Evolutionary conservation across 1,140 invertebrate species (phyloP), one percentile per base, ranked within the genome.

Genomic region (Drosophila prosaltans): DNA sequence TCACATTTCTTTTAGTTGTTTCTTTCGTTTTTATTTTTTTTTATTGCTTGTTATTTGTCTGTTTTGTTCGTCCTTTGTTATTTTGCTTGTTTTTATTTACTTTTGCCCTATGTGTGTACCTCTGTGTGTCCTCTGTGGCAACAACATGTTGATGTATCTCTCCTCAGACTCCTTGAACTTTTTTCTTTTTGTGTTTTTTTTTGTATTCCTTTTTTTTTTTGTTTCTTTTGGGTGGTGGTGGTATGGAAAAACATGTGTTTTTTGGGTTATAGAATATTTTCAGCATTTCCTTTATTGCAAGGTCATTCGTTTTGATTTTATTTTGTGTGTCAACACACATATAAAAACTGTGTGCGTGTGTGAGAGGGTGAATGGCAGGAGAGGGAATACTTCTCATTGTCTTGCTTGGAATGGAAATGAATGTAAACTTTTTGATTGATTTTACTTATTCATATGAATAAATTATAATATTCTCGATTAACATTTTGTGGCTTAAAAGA

Each of bases 271-370:
- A 65, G 36, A 77, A 69, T 65, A 72, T 66, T 72, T 69, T 81
- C 26, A 64, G 79, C 67, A 73, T 61, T 69, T 75, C 61, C 62
- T 69, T 69, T 71, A 67, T 89, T 76, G 72, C 83, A 88, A 88
- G 83, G 83, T 88, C 83, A 83, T 88, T 88, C 84, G 83, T 78
- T 89, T 80, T 89, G 77, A 61, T 89, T 88, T 88, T 88, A 89
- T 88, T 86, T 86, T 88, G 76, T 86, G 83, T 86, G 83, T 86
- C 83, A 86, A 58, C 75, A 57, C 69, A 7, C 32, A 30, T 4
- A 30, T 4, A 79, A 81, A 66, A 51, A 51, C 45, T 51, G 45
- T 43, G 41, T 43, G 41, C 5, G 11, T n/a, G 32, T 65, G 28
- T 30, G 28, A 40, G 43, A 39, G 72, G 58, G 62, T 57, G 39